Conservation (phyloP, 2,113 vertebrate genomes). For the Coptodon bakossiorum region DNA sequence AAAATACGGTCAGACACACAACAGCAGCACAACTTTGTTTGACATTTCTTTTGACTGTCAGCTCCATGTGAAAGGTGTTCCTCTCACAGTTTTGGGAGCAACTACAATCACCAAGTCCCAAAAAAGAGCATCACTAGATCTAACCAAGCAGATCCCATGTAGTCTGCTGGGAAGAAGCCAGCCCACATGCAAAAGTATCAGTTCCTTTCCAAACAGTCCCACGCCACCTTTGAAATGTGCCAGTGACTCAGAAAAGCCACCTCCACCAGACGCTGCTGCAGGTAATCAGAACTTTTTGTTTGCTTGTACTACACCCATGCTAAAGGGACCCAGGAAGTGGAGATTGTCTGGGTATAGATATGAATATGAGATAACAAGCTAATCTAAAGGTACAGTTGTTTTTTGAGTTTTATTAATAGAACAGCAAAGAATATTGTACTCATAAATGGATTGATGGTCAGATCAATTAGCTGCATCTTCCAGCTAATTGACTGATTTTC, state of each 20-base stretch:
- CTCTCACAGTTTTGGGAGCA: background rate
- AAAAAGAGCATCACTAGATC: background rate
- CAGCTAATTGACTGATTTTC: background rate
- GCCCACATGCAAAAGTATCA: background rate
- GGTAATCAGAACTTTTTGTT: background rate
- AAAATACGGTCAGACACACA: background rate
- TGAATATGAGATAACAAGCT: background rate
- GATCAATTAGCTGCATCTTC: background rate
- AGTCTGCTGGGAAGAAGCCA: background rate
- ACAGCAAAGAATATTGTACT: background rate
- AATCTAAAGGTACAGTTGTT: background rate
- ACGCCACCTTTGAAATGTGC: background rate
- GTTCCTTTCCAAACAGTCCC: background rate
- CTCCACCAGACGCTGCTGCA: background rate
- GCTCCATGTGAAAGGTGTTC: background rate
- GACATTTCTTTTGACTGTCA: background rate
- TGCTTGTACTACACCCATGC: fast-evolving
- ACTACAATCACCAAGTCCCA: background rate
- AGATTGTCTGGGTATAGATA: background rate
- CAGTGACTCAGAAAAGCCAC: background rate
- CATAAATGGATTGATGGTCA: background rate
- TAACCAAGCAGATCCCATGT: background rate
- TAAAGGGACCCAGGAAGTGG: background rate
- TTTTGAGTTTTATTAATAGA: background rate
- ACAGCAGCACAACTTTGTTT: background rate